Base-by-base conservation (phyloP, 2,113 vertebrate species). In the Tichodroma muraria region DNA sequence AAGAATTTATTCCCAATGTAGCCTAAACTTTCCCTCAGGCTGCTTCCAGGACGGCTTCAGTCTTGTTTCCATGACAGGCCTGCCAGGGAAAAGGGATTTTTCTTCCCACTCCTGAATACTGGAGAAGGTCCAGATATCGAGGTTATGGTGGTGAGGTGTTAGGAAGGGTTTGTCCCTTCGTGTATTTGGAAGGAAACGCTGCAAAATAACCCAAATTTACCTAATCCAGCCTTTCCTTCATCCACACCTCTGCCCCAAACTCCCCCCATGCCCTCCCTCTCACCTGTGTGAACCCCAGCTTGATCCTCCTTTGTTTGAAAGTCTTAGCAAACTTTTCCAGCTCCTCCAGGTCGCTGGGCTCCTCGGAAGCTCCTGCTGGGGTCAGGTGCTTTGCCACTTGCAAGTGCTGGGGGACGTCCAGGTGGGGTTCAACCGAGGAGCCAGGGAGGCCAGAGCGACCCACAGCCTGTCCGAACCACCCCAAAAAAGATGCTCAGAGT, bases 301-400 rank as follows among this genome's bases (percentile, higher is more conserved):
- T 99, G 96, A 99, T 99, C 89, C 99, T 98, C 94, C 99, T 98
- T 68, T 99, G 99, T 86, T 99, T 99, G 96, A 99, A 99, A 21
- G 99, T 99, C 96, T 99, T 99, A 23, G 99, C 99, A 80, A 99
- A 99, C 97, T 98, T 99, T 54, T 99, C 99, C 86, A 99, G 97
- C 80, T 99, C 99, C 93, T 99, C 99, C 81, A 99, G 97, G 81
- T 99, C 99, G 16, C 98, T 99, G 91, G 99, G 99, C 69, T 99
- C 99, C 8, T 99, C 99, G 2, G 98, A 97, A 3, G 98, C 98
- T 8, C 96, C 97, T 0, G 98, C 93, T 4, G 97, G 93, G 1
- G 97, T 92, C 86, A 99, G 95, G 92, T 99, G 99, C 94, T 99
- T 99, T 61, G 98, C 97, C 89, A 98, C 98, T 81, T 99, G 98